Evolutionary conservation across 2,888 invertebrate species (phyloP).

Genomic region (Polymixis lichenea): DNA sequence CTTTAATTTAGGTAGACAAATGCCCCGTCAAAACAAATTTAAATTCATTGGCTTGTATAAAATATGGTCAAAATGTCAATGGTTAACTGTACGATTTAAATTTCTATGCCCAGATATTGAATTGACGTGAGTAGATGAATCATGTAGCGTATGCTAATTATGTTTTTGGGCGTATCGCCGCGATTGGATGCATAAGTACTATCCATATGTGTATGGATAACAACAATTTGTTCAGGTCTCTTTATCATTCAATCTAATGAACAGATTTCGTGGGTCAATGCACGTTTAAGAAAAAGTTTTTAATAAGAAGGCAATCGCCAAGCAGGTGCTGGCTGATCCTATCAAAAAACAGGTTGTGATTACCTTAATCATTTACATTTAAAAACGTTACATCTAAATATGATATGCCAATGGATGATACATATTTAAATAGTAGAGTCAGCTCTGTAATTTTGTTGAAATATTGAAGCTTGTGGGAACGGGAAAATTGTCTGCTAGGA

Average conservation of each 20-base stretch:
- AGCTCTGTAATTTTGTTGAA: constrained; percentile 19
- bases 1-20: constrained; percentile 46
- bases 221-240: constrained; percentile 64
- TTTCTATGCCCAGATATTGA: constrained; percentile 18
- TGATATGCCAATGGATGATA: constrained; percentile 32
- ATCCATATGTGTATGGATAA: constrained; percentile 65
- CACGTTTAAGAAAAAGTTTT: constrained; percentile 40
- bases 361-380: constrained; percentile 53
- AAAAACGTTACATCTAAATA: constrained; percentile 42
- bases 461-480: background rate
- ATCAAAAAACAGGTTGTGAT: constrained; percentile 51
- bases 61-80: constrained; percentile 39
- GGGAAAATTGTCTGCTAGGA: background rate
- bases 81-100: constrained; percentile 30
- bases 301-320: constrained; percentile 31
- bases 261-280: constrained; percentile 60
- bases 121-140: constrained; percentile 23
- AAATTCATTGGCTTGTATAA: constrained; percentile 43
- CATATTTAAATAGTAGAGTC: constrained; percentile 38
- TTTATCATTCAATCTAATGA: constrained; percentile 70
- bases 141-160: constrained; percentile 54
- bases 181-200: constrained; percentile 77
- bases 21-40: constrained; percentile 53
- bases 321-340: constrained; percentile 48
- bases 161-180: constrained; percentile 47